Evolutionary conservation across 2,113 vertebrate species (phyloP), one percentile per base, ranked within the genome.

Genomic region (Callospermophilus lateralis): DNA sequence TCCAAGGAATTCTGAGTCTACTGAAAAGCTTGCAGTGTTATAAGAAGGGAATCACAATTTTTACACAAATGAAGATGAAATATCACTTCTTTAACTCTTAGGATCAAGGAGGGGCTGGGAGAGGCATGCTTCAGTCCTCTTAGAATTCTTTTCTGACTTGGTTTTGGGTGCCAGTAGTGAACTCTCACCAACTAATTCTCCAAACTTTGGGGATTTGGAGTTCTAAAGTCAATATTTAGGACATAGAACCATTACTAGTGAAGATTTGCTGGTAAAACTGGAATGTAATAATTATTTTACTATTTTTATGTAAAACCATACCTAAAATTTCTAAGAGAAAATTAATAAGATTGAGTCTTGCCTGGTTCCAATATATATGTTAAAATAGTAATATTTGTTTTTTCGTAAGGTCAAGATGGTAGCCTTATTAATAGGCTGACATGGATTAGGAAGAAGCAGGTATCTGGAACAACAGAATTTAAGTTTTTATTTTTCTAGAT

Each of bases 201-300:
- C 28, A n/a, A 86, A 61, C 37, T 61, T 67, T 90, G 37, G 19
- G 19, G 30, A 87, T 42, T 77, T 86, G 24, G 15, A 15, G 9
- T 77, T 93, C 45, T 92, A 17, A 94, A 90, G 13, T 86, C 79
- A 92, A 8, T 84, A 53, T 87, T 92, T 83, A 45, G 30, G 67
- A 73, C 8, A n/a, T 19, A 65, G 17, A 86, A 51, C 72, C 37
- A 51, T 53, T 11, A 30, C 48, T 61, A 65, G 12, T 84, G 12
- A 24, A 92, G 65, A 39, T 85, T 65, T 63, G 17, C 65, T 37
- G 26, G 42, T 72, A 70, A 81, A 72, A 30, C 19, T 92, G 24
- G 37, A 92, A n/a, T 89, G 39, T 28, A 91, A 70, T 80, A 83
- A 78, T 53, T 48, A 74, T 37, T 53, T 93, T 84, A 24, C 37